A percentile compares a stretch with the other conserved stretches of the same genome.
These are phyloP conservation scores for Eudyptes chrysolophus DNA, from an alignment of 2,113 vertebrate species.

Conservation along the genomic window DNA sequence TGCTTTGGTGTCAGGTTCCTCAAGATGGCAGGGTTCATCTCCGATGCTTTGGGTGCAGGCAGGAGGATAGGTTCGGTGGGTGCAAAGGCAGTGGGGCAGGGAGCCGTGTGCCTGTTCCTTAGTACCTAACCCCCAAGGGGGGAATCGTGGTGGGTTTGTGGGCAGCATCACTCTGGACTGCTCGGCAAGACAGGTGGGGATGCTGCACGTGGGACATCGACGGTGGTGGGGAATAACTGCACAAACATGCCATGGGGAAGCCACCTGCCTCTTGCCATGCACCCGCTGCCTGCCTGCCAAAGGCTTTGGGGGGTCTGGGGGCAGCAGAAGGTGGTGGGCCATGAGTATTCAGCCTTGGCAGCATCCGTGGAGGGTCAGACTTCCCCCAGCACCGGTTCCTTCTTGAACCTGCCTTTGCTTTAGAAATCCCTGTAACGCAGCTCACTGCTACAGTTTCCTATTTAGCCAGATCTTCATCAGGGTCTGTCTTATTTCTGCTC, in stretches of 20 bases:
- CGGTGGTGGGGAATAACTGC: background rate
- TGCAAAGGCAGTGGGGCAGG: background rate
- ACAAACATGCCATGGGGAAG: accelerated
- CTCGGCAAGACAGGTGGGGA: background rate
- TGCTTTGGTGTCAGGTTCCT: background rate
- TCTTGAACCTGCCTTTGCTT: background rate
- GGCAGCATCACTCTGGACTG: accelerated
- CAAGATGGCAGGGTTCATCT: background rate
- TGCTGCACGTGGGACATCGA: accelerated
- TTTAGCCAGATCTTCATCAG: background rate
- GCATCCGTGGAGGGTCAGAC: background rate
- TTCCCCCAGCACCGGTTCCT: background rate
- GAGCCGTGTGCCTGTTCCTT: accelerated
- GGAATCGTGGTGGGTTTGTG: accelerated
- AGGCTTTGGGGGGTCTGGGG: background rate
- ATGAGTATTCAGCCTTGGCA: background rate
- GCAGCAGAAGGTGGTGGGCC: background rate
- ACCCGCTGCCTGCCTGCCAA: background rate
- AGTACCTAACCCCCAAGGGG: background rate
- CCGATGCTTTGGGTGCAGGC: accelerated
- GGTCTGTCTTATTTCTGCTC: background rate
- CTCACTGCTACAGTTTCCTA: background rate
- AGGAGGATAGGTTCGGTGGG: background rate
- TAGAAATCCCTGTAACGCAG: background rate
- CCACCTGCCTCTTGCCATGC: background rate